Conservation (phyloP, 2,113 vertebrate species). For the Dasypus novemcinctus region DNA sequence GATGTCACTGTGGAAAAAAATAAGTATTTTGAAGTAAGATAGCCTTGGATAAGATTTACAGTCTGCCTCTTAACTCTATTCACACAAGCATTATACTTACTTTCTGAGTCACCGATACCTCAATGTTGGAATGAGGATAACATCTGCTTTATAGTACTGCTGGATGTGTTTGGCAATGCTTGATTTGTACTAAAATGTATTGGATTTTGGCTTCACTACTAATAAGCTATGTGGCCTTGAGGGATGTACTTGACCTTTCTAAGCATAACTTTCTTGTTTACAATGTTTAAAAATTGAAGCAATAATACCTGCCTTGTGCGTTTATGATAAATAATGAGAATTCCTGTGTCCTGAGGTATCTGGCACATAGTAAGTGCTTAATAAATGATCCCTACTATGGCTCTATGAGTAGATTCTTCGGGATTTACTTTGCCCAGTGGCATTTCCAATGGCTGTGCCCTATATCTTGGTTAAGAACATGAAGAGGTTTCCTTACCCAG, state of each 20-base stretch:
- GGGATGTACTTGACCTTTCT: neutral
- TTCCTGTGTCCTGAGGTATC: neutral
- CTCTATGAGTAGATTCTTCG: neutral
- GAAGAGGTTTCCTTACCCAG: neutral
- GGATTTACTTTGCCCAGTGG: neutral
- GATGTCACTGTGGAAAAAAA: neutral
- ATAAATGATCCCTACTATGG: neutral
- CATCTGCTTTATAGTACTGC: neutral
- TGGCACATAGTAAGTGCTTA: neutral
- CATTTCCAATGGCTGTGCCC: neutral
- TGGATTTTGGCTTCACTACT: neutral
- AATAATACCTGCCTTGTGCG: neutral
- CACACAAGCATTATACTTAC: neutral
- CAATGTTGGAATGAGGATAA: conserved; percentile 3
- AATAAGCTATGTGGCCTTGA: neutral
- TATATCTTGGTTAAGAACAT: neutral
- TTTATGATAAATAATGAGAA: neutral
- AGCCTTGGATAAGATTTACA: neutral
- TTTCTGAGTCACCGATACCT: neutral
- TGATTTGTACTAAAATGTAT: neutral
- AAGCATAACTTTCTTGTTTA: neutral
- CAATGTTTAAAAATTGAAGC: neutral
- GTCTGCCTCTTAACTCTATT: neutral
- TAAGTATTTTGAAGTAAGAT: neutral
- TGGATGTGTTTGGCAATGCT: neutral